These are phyloP conservation scores for Sebastiscus albofasciatus DNA, from an alignment of 2,797 vertebrate species.

Conservation along the genomic window DNA sequence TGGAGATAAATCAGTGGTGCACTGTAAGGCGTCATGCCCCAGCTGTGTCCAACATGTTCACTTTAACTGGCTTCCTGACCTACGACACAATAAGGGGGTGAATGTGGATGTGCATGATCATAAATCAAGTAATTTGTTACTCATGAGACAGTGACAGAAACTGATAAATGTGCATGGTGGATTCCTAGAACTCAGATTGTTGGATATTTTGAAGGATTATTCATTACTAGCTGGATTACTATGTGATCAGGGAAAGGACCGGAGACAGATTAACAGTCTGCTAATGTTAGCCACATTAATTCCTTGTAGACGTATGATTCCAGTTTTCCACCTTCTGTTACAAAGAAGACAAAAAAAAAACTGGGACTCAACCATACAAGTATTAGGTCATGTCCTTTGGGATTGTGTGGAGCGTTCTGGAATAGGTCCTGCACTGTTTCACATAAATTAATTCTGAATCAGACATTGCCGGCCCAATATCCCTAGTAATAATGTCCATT, in stretches of 20 bases:
- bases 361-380: neutral
- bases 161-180: neutral
- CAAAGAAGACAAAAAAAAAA: slow-evolving; percentile 11
- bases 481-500: neutral
- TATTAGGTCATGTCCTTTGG: slow-evolving; percentile 39
- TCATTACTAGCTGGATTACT: neutral
- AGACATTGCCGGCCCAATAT: neutral
- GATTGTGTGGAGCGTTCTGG: slow-evolving; percentile 10
- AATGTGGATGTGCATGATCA: slow-evolving; percentile 32
- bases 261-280: neutral
- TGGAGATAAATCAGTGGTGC: slow-evolving; percentile 76
- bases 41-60: slow-evolving; percentile 73
- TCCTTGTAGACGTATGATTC: neutral
- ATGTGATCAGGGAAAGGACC: neutral
- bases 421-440: neutral
- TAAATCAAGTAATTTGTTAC: slow-evolving; percentile 43
- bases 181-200: neutral
- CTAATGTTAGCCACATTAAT: neutral
- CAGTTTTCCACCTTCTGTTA: slow-evolving; percentile 3
- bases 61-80: slow-evolving; percentile 63
- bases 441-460: slow-evolving; percentile 20
- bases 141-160: slow-evolving; percentile 6
- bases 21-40: slow-evolving; percentile 55
- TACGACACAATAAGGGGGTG: slow-evolving; percentile 39
- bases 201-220: neutral